phyloP scores from a whole-genome alignment of 2,888 invertebrate genomes.

The Ernsta delagoae region DNA sequence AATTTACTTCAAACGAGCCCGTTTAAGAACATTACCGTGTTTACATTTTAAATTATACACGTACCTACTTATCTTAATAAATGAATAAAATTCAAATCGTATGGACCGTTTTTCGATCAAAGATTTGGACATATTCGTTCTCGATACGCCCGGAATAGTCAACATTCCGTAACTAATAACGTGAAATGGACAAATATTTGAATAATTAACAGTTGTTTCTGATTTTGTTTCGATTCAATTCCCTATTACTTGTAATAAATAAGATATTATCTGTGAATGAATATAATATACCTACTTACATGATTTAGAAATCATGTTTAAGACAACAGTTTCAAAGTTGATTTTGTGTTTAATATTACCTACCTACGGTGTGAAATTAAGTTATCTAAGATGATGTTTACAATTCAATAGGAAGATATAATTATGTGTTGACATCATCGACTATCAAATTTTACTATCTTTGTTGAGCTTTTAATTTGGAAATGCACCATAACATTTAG shows the following conservation, averaged over 20 bases:
- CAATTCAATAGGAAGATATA: background rate
- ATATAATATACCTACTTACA: background rate
- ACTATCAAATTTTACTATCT: background rate
- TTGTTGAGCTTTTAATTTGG: background rate
- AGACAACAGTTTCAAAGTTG: background rate
- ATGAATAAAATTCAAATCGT: slow-evolving; percentile 44
- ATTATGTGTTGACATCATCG: background rate
- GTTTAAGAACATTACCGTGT: slow-evolving; percentile 48
- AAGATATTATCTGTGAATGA: slow-evolving; percentile 4
- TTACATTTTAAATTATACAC: slow-evolving; percentile 44
- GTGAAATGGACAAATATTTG: slow-evolving; percentile 36
- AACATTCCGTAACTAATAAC: slow-evolving; percentile 36
- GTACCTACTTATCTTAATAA: slow-evolving; percentile 38
- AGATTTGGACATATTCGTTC: slow-evolving; percentile 25
- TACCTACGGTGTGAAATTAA: background rate
- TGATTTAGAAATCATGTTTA: background rate
- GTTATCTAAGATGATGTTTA: background rate
- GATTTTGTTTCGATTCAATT: slow-evolving; percentile 21
- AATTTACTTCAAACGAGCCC: slow-evolving; percentile 45
- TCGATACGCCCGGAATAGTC: slow-evolving; percentile 19
- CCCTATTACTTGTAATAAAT: slow-evolving; percentile 13
- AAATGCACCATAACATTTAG: no score
- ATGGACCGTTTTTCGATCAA: slow-evolving; percentile 29
- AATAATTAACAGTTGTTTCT: slow-evolving; percentile 37
- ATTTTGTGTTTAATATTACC: background rate